These are phyloP conservation scores for Hetaerina titia DNA, from an alignment of 2,888 invertebrate genomes.

Conservation along the genomic window DNA sequence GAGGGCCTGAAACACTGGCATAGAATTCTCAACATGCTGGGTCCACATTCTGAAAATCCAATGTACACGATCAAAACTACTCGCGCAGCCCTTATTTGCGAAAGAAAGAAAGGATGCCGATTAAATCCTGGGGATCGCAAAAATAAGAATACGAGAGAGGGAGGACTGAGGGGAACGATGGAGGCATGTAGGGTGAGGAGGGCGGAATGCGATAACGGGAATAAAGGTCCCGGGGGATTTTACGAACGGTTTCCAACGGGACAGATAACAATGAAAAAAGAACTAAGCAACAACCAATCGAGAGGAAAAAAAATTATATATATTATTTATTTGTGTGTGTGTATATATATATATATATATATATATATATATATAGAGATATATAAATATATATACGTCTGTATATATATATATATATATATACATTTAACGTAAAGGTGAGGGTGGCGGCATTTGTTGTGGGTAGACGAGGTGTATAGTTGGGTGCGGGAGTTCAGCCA, in stretches of 20 bases:
- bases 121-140: background rate
- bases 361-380: background rate
- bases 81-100: background rate
- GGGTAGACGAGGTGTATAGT: background rate
- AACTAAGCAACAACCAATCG: background rate
- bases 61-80: background rate
- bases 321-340: too few species aligned
- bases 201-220: conserved; percentile 2
- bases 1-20: background rate
- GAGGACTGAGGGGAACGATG: background rate
- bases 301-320: background rate
- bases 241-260: conserved; percentile 45
- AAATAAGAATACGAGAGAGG: background rate
- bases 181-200: background rate
- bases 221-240: conserved; percentile 37
- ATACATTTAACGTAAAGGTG: background rate
- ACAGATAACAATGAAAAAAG: conserved; percentile 57
- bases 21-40: background rate
- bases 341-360: too few species aligned
- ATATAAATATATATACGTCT: background rate
- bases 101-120: background rate
- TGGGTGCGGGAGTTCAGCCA: background rate
- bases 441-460: background rate
- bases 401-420: background rate
- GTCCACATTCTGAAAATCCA: background rate